phyloP scores from a whole-genome alignment of 1,140 invertebrate genomes.

The Parasteatoda tepidariorum region DNA sequence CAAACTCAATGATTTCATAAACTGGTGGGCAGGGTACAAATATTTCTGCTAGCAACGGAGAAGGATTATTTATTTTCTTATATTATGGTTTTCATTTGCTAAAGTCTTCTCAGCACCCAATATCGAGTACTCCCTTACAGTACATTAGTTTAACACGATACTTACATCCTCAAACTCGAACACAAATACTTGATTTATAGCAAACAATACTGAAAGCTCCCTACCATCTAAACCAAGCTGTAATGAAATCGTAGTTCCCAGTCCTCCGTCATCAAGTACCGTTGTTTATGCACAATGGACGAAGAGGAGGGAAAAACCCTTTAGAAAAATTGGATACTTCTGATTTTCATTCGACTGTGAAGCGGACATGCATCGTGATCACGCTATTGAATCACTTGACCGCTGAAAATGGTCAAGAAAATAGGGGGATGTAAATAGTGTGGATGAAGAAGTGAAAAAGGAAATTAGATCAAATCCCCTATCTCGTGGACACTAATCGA shows the following conservation, averaged over 20 bases:
- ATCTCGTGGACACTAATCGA: background rate
- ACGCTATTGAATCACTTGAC: conserved; percentile 34
- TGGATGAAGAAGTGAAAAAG: background rate
- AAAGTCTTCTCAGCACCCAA: too few species aligned
- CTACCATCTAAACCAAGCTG: background rate
- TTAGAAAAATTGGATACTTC: conserved; percentile 23
- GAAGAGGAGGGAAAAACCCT: conserved; percentile 2
- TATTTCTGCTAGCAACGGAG: too few species aligned
- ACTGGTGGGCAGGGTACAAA: too few species aligned
- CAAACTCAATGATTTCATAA: too few species aligned
- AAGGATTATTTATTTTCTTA: too few species aligned
- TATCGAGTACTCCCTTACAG: too few species aligned
- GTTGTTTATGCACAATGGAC: conserved; percentile 20
- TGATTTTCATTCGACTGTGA: conserved; percentile 28
- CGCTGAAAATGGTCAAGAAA: conserved; percentile 28
- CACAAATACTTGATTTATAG: conserved; percentile 9
- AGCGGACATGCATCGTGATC: background rate
- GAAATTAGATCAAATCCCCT: conserved; percentile 33
- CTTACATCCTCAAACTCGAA: background rate
- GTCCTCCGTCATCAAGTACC: background rate
- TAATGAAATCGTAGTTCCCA: conserved; percentile 18
- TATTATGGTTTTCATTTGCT: too few species aligned
- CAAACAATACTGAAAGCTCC: background rate
- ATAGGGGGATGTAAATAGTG: background rate
- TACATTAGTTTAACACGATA: too few species aligned